Evolutionary conservation across 2,888 invertebrate genomes (phyloP).

Genomic region (Mellilla xanthometata): DNA sequence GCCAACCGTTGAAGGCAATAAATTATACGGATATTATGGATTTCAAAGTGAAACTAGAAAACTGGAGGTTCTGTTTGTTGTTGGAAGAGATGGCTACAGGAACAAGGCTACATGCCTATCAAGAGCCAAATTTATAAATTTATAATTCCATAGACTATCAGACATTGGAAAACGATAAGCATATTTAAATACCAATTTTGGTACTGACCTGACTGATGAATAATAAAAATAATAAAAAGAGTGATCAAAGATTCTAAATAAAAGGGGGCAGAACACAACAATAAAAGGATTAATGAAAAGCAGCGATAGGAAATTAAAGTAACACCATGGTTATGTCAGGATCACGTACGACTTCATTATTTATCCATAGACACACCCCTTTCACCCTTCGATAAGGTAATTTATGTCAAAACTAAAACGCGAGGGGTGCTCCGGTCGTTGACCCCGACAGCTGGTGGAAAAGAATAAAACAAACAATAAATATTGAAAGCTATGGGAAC

Average conservation of each 20-base stretch:
- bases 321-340: conserved; percentile 1
- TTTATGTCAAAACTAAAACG: conserved; percentile 35
- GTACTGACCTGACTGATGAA: no score
- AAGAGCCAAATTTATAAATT: no score
- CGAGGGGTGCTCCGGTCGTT: conserved; percentile 57
- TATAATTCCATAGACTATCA: no score
- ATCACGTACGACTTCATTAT: conserved; percentile 16
- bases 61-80: no score
- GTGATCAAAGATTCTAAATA: no score
- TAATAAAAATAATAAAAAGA: no score
- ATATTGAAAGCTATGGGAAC: conserved; percentile 20
- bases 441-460: conserved; percentile 63
- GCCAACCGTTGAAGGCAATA: no score
- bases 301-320: conserved; percentile 1
- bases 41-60: no score
- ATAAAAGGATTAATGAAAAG: background rate
- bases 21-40: background rate
- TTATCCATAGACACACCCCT: conserved; percentile 28
- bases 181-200: no score
- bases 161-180: no score
- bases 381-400: conserved; percentile 33
- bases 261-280: background rate
- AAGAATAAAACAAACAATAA: conserved; percentile 29
- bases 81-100: no score
- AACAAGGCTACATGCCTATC: no score